phyloP scores from a whole-genome alignment of 2,797 vertebrate species.

The Tragopan temminckii region DNA sequence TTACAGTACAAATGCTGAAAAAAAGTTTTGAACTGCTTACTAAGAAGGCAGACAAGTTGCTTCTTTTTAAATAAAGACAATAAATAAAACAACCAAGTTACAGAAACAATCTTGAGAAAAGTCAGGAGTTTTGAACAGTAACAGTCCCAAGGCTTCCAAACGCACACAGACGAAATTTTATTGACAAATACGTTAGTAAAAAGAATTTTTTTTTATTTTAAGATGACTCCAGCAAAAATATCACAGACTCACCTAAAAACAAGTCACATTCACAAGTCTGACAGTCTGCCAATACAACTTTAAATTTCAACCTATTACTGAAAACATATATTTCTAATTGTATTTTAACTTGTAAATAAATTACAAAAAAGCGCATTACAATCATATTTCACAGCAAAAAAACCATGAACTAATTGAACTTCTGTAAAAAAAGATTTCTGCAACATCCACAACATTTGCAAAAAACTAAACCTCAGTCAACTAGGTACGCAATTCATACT shows the following conservation, averaged over 20 bases:
- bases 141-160: constrained; percentile 11
- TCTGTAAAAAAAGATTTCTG: not conserved
- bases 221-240: constrained; percentile 18
- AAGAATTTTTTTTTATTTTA: not conserved
- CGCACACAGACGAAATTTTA: constrained; percentile 45
- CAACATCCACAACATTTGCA: not conserved
- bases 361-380: not conserved
- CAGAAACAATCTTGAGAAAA: not conserved
- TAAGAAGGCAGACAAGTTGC: not conserved
- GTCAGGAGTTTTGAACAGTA: constrained; percentile 11
- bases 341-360: not conserved
- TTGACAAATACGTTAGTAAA: constrained; percentile 23
- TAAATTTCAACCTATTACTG: not conserved
- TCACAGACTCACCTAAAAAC: not conserved
- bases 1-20: not conserved
- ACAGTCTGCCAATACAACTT: not conserved
- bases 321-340: not conserved
- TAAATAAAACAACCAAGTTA: not conserved
- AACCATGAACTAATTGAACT: not conserved
- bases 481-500: not conserved
- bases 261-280: not conserved
- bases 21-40: not conserved
- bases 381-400: not conserved
- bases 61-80: not conserved
- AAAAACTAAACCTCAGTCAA: not conserved